Percentiles rank a stretch among this genome's conserved stretches.
Conservation (phyloP, 2,113 vertebrate species). For the Cottus gobio region DNA sequence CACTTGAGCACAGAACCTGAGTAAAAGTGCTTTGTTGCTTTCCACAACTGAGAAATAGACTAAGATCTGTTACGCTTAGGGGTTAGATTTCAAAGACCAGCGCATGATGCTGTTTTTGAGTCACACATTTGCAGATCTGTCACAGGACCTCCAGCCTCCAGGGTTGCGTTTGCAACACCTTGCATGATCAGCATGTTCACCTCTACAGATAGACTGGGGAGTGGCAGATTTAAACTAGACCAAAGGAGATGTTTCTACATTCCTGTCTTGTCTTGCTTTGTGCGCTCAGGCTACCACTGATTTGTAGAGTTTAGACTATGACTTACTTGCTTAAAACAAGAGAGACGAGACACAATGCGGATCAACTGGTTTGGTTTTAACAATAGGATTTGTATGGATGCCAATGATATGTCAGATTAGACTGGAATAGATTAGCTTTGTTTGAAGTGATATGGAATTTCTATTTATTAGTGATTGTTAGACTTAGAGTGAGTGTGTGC, state of each 20-base stretch:
- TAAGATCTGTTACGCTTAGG: not conserved
- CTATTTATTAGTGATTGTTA: not conserved
- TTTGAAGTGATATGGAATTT: not conserved
- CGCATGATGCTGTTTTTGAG: not conserved
- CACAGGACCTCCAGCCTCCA: not conserved
- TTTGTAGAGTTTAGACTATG: constrained; percentile 23
- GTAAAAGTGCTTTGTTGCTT: not conserved
- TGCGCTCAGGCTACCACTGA: constrained; percentile 35
- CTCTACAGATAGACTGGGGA: constrained; percentile 54
- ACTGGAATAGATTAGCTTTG: not conserved
- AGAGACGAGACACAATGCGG: constrained; percentile 7
- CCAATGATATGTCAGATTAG: not conserved
- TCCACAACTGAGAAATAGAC: not conserved
- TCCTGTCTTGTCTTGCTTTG: constrained; percentile 75
- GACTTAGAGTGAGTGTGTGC: not conserved
- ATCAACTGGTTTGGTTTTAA: constrained; percentile 39
- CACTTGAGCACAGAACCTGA: not conserved
- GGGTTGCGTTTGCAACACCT: not conserved
- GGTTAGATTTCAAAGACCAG: not conserved
- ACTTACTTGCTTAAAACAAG: constrained; percentile 22
- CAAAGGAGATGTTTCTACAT: constrained; percentile 66
- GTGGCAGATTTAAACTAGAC: constrained; percentile 59
- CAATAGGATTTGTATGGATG: not conserved
- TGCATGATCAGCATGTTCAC: constrained; percentile 11
- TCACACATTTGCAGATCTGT: not conserved